A percentile compares a stretch with the other conserved stretches of the same genome.
These are phyloP conservation scores for Drosophila koepferae DNA, from an alignment of 2,888 invertebrate genomes.

Conservation along the genomic window DNA sequence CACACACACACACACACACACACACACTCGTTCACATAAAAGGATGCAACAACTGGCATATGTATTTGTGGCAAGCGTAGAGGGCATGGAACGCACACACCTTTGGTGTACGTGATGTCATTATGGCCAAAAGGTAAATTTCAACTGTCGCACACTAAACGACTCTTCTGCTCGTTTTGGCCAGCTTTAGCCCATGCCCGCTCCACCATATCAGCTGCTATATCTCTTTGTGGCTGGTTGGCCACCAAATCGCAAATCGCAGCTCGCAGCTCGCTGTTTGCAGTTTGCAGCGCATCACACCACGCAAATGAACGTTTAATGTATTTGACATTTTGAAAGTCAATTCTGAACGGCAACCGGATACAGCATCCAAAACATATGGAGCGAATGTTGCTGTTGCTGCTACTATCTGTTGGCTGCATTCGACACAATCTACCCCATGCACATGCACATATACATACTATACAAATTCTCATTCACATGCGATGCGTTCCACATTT, in stretches of 20 bases:
- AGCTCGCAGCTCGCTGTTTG: not conserved
- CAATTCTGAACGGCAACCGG: constrained; percentile 63
- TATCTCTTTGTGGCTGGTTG: constrained; percentile 70
- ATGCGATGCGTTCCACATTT: constrained; percentile 59
- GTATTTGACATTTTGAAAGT: constrained; percentile 83
- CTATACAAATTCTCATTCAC: constrained; percentile 26
- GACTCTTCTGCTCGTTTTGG: constrained; percentile 59
- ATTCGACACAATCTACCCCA: constrained; percentile 21
- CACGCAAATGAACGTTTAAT: constrained; percentile 82
- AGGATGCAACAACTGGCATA: constrained; percentile 75
- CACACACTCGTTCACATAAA: constrained; percentile 20
- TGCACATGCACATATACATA: constrained; percentile 6
- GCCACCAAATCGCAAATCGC: constrained; percentile 66
- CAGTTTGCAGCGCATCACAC: constrained; percentile 32
- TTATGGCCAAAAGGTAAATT: constrained; percentile 81
- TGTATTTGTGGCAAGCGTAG: constrained; percentile 52
- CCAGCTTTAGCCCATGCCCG: not conserved
- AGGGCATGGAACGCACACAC: constrained; percentile 67
- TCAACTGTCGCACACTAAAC: constrained; percentile 79
- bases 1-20: constrained; percentile 8
- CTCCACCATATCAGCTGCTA: constrained; percentile 35
- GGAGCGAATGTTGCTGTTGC: constrained; percentile 24
- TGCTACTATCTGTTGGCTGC: constrained; percentile 6
- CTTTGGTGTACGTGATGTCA: constrained; percentile 80
- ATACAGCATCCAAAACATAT: constrained; percentile 70